Evolutionary conservation across 2,797 vertebrate genomes (phyloP), one percentile per base, ranked within the genome.

Genomic region (Denticeps clupeoides): DNA sequence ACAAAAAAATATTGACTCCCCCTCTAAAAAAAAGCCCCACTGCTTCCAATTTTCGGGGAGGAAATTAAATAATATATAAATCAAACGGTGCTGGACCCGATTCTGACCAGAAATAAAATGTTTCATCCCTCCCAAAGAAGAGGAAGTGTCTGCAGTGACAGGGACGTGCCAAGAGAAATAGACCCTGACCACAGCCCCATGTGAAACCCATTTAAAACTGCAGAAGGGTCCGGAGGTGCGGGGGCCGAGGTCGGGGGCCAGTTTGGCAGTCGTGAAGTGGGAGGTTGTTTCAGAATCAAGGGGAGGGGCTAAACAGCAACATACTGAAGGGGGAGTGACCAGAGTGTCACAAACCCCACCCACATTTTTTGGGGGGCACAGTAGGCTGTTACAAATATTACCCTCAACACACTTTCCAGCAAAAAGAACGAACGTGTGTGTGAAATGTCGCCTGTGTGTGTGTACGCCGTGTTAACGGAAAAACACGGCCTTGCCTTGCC

Each of bases 51-150:
- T 87, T 81, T 83, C 71, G 69, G 77, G 63, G 76, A 88, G 88
- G 85, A 91, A 91, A 90, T 90, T 70, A 89, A 90, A 88, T 87
- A 87, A 88, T 84, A 78, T 84, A 82, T 85, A 87, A 89, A 88
- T 89, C 83, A 87, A 87, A 85, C 59, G 60, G 48, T 50, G 70
- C 49, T 25, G 76, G 82, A 83, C 75, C 12, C 55, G 63, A 73
- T 67, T 70, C 76, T 76, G 63, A 80, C 77, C 82, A 85, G 80
- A 83, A 84, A 85, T 84, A 75, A 85, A 89, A 84, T 54, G 65
- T 82, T 85, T 86, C 82, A 85, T 87, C 85, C 81, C 87, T 82
- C 79, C 74, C 81, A 66, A 66, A 85, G 80, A 78, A 84, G 82
- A 85, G 83, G 68, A 90, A 87, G 85, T 81, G 77, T 88, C 84